phyloP scores from a whole-genome alignment of 2,888 invertebrate species.

The Lasioglossum oenotherae region DNA sequence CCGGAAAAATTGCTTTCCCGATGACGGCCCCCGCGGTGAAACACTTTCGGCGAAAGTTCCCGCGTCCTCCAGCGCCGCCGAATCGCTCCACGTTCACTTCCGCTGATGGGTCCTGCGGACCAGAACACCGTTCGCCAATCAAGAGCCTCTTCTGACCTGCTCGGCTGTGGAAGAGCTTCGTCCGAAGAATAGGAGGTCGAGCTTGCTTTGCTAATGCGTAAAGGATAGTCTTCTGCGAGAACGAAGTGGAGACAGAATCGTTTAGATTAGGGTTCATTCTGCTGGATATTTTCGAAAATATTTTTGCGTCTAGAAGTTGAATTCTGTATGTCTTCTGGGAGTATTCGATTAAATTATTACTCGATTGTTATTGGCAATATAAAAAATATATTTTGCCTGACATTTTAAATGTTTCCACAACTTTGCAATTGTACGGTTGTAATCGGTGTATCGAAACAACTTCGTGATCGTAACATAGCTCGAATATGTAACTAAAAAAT shows the following conservation, averaged over 20 bases:
- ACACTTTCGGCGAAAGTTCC: neutral
- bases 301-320: too few relatives aligned
- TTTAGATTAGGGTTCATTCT: neutral
- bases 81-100: neutral
- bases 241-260: neutral
- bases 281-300: neutral
- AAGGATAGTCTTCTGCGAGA: neutral
- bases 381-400: neutral
- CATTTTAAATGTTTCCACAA: neutral
- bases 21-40: neutral
- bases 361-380: neutral
- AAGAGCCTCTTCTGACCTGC: neutral
- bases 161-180: neutral
- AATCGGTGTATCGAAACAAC: too few relatives aligned
- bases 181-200: neutral
- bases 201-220: neutral
- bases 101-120: neutral
- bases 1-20: neutral
- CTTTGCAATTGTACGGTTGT: too few relatives aligned
- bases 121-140: constrained; percentile 1
- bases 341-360: too few relatives aligned
- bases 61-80: neutral
- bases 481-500: too few relatives aligned
- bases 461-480: too few relatives aligned
- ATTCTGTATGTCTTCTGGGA: neutral